These are phyloP conservation scores for Saccostrea cuccullata DNA, from an alignment of 1,140 invertebrate genomes.

Conservation along the genomic window DNA sequence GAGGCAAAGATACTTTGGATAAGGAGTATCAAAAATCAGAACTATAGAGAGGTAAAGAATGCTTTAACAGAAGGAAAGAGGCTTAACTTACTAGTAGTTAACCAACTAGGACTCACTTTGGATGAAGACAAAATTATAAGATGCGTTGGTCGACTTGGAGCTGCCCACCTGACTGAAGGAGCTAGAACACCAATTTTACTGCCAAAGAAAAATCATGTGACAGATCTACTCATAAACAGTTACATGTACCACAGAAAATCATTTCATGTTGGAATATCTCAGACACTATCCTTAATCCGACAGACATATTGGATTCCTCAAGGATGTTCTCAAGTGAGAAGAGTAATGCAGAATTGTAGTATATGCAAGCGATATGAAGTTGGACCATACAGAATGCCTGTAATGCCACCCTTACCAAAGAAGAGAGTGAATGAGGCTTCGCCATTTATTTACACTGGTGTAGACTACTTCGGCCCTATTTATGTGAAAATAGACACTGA, in stretches of 20 bases:
- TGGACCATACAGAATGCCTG: conserved; percentile 43
- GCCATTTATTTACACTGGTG: conserved; percentile 33
- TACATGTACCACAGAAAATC: neutral
- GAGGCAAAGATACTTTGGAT: neutral
- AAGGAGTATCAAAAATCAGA: neutral
- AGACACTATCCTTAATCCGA: neutral
- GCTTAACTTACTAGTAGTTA: neutral
- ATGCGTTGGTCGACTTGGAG: conserved; percentile 9
- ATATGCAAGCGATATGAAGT: conserved; percentile 16
- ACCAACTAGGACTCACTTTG: neutral
- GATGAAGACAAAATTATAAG: neutral
- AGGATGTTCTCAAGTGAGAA: neutral
- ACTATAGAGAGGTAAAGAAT: neutral
- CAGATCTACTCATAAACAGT: conserved; percentile 2
- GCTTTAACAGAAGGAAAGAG: neutral
- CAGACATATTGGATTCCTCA: conserved; percentile 17
- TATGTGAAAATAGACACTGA: conserved; percentile 16
- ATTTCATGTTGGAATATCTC: no score
- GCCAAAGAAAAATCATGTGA: conserved; percentile 28
- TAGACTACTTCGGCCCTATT: conserved; percentile 48
- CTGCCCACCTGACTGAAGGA: neutral
- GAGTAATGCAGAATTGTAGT: neutral
- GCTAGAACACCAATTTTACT: neutral
- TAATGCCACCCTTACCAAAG: conserved; percentile 41
- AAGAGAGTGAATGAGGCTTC: neutral